These are phyloP conservation scores for Axea sp. DNA, from an alignment of 2,888 invertebrate species.

Conservation along the genomic window DNA sequence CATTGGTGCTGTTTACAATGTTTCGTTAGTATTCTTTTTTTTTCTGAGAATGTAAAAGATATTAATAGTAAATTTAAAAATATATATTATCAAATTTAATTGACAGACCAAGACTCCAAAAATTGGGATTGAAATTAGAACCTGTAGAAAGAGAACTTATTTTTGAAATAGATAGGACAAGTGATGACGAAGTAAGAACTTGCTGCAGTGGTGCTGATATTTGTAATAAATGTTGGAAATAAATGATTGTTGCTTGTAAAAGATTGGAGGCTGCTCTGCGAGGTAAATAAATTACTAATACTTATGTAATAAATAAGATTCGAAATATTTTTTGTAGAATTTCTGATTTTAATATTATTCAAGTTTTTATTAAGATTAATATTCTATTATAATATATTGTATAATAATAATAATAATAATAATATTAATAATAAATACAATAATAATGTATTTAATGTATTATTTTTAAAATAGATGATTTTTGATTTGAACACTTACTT, in stretches of 20 bases:
- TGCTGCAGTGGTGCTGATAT: conserved; percentile 95
- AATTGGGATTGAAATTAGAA: conserved; percentile 65
- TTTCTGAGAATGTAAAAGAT: too few species aligned
- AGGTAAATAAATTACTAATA: conserved; percentile 80
- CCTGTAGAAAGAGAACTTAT: conserved; percentile 92
- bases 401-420: not conserved
- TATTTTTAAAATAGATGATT: conserved; percentile 89
- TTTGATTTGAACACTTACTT: conserved; percentile 94
- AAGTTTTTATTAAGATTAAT: too few species aligned
- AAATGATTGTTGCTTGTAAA: conserved; percentile 95
- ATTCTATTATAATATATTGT: too few species aligned
- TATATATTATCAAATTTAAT: not conserved
- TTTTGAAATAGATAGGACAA: conserved; percentile 99
- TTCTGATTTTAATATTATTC: too few species aligned
- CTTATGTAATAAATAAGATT: too few species aligned
- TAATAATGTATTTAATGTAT: too few species aligned
- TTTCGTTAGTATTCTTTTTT: conserved; percentile 54
- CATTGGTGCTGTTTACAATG: conserved; percentile 84
- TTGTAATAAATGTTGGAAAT: conserved; percentile 97
- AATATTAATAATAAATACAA: too few species aligned
- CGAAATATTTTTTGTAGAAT: too few species aligned
- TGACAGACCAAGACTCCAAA: conserved; percentile 68
- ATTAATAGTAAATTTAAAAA: not conserved
- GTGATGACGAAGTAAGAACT: conserved; percentile 97
- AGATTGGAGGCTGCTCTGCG: conserved; percentile 92